Base-by-base conservation (phyloP, 2,797 vertebrate species). In the Pteropus rufus region DNA sequence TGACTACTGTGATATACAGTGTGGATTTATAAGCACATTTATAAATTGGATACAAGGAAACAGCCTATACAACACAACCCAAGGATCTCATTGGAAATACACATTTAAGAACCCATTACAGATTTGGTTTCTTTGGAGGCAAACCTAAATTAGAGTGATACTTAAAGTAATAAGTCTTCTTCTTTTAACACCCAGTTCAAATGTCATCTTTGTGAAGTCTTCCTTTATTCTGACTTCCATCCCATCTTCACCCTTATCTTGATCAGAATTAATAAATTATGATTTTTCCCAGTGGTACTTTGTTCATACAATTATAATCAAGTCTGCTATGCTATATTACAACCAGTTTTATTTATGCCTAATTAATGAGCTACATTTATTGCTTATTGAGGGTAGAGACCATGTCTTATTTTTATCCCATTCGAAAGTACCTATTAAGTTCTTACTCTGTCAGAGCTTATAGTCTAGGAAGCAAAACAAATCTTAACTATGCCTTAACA, bases 261-360 rank as follows among this genome's bases (percentile, higher is more conserved):
- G 3, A 3, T 80, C 36, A 88, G 54, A 89, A 82, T 69, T 77
- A 93, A 89, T 62, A 73, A 86, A 82, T 76, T 69, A 75, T 80
- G 11, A 88, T 82, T 77, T 4, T 76, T 81, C 73, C 24, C 41
- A 72, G 46, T 60, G 15, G 7, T 84, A 36, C 5, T 36, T 86
- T 70, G 39, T 93, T 95, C 65, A 44, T 79, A 75, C 26, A 76
- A 80, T 72, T 92, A 49, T 76, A 90, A 90, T 85, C 24, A 89
- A 92, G 34, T 76, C 85, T 49, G 5, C 23, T 91, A 31, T 86
- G 49, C 15, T 56, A 52, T 65, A 77, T 87, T 87, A 93, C 69
- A 95, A 83, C 8, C 15, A 60, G 44, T 69, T 95, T 89, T 80
- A 62, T 2, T 75, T 67, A 56, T 91, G 46, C 23, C 7, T 65